phyloP scores from a whole-genome alignment of 2,113 vertebrate species.

The Nycticryphes semicollaris region DNA sequence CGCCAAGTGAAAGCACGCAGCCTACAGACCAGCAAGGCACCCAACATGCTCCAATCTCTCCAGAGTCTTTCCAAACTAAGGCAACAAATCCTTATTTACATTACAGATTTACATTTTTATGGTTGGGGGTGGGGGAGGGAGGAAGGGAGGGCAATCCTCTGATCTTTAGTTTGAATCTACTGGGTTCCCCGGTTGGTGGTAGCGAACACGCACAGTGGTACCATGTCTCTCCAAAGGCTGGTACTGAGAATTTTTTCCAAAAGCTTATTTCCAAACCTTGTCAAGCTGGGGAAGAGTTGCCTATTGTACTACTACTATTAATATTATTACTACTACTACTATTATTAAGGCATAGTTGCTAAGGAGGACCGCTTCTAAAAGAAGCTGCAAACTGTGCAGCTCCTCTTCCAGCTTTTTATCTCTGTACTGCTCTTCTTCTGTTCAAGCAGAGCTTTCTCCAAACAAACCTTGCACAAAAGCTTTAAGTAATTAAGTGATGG shows the following conservation, averaged over 20 bases:
- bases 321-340: too few species aligned
- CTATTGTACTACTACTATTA: neutral
- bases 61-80: neutral
- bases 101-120: constrained; percentile 40
- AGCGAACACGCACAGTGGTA: rapidly evolving
- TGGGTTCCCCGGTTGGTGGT: neutral
- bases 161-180: neutral
- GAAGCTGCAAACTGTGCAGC: neutral
- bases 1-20: neutral
- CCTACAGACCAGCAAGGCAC: neutral
- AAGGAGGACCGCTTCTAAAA: neutral
- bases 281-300: neutral
- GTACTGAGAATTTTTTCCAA: neutral
- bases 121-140: neutral
- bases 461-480: neutral
- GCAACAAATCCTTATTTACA: constrained; percentile 42
- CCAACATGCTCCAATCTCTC: neutral
- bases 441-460: neutral
- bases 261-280: neutral
- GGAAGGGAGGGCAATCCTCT: neutral
- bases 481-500: neutral
- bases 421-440: neutral
- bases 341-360: neutral
- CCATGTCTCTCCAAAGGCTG: neutral
- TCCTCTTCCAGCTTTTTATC: neutral